A percentile compares a stretch with the other conserved stretches of the same genome.
Conservation (phyloP, 2,888 invertebrate genomes). For the Pocota personata region DNA sequence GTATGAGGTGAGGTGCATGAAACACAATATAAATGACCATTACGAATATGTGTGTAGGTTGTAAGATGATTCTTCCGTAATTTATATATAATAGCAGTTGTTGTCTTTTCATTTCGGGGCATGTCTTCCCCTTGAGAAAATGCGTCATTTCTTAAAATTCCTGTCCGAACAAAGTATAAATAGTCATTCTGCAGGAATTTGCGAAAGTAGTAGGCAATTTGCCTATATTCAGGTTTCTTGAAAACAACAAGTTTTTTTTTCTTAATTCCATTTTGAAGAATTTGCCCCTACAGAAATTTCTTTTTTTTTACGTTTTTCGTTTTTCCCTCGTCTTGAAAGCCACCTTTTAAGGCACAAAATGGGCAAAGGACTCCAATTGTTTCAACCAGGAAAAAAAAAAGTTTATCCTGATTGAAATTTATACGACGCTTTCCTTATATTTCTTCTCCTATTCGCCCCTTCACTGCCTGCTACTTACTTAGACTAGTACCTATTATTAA, state of each 20-base stretch:
- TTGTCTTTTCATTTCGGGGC: conserved; percentile 14
- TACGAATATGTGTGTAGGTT: background rate
- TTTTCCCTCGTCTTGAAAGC: background rate
- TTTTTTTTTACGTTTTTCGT: conserved; percentile 9
- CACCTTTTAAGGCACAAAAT: conserved; percentile 5
- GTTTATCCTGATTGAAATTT: conserved; percentile 58
- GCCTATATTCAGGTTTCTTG: conserved; percentile 1
- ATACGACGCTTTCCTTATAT: conserved; percentile 33
- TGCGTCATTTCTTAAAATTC: conserved; percentile 23
- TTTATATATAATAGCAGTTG: conserved; percentile 40
- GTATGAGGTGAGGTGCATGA: conserved; percentile 81
- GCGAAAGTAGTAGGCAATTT: conserved; percentile 21
- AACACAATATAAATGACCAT: conserved; percentile 46
- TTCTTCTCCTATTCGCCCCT: background rate
- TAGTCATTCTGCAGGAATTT: conserved; percentile 8
- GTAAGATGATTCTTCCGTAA: conserved; percentile 9
- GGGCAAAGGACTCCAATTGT: conserved; percentile 22
- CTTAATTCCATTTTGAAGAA: conserved; percentile 28
- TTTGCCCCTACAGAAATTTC: conserved; percentile 10
- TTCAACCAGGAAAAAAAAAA: conserved; percentile 41
- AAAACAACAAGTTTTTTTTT: conserved; percentile 8
- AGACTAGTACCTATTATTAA: conserved; percentile 23
- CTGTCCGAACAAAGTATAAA: conserved; percentile 3
- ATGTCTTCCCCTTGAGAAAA: background rate
- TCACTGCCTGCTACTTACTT: background rate